Evolutionary conservation across 2,797 vertebrate species (phyloP).

Genomic region (Melanotaenia trifasciata): DNA sequence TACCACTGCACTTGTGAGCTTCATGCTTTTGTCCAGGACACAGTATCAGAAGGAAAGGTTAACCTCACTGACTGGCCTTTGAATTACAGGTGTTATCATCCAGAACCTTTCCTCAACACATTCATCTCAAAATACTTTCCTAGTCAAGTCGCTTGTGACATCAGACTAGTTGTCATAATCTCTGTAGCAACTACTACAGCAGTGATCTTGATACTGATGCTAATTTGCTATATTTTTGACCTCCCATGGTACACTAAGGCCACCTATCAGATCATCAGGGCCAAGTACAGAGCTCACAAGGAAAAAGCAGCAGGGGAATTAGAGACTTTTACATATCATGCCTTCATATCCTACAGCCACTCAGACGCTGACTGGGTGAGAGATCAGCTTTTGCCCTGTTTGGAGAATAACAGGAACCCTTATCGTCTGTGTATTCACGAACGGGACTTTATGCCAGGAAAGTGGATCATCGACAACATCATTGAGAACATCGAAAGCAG

Average conservation of each 20-base stretch:
- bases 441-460: conserved; percentile 89
- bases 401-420: conserved; percentile 82
- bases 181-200: conserved; percentile 77
- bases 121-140: conserved; percentile 81
- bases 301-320: conserved; percentile 39
- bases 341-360: conserved; percentile 90
- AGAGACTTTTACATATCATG: conserved; percentile 79
- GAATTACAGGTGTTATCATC: conserved; percentile 88
- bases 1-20: conserved; percentile 91
- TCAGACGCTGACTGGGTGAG: conserved; percentile 89
- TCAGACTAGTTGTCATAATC: conserved; percentile 83
- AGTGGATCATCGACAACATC: conserved; percentile 92
- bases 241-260: conserved; percentile 87
- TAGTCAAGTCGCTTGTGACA: conserved; percentile 78
- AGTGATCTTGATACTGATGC: conserved; percentile 68
- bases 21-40: conserved; percentile 83
- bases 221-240: conserved; percentile 85
- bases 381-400: conserved; percentile 79
- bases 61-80: conserved; percentile 86
- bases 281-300: conserved; percentile 83
- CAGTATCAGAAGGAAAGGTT: conserved; percentile 59
- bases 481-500: conserved; percentile 92
- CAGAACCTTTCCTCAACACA: conserved; percentile 80
- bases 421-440: conserved; percentile 90
- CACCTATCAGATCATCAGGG: conserved; percentile 82